Evolutionary conservation across 2,888 invertebrate species (phyloP), one percentile per base, ranked within the genome.

Genomic region (Maniola hyperantus): DNA sequence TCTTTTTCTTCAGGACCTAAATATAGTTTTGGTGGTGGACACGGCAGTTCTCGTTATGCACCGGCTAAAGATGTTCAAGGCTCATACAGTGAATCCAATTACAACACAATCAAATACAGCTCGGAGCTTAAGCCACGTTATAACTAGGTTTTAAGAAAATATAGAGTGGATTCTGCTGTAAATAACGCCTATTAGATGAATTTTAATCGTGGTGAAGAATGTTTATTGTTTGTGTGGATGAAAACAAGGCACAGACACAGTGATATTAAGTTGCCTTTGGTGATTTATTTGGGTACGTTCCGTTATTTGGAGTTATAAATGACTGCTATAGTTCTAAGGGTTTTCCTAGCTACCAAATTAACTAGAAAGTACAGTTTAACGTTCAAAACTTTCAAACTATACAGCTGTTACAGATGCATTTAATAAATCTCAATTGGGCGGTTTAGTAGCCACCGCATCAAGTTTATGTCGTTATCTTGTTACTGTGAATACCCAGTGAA

Each of bases 31-130:
- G 83, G 86, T 36, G 80, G 85, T 39, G 80, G 85, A 42, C 83
- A 83, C 60, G 74, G 79, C 61, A 83, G 82, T 67, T 77, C 84
- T n/a, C 83, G 84, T 36, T 88, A 87, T 71, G 76, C 76, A 15
- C 73, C 85, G 33, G 81, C 87, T 26, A 86, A 87, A 70, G 92
- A 92, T 70, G 73, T 78, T 26, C 86, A 89, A 44, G 89, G 89
- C 6, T 84, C 91, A 15, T 86, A 85, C 72, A 62, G 62, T 53
- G 51, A 62, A 42, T 10, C 39, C 39, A 62, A 15, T 26, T 93
- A 93, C 76, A 91, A 93, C 74, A 93, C 93, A 6, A 93, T 93
- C 64, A 93, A 92, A 76, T 93, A 93, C 76, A 93, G 93, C 76
- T 87, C 88, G 72, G 91, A 89, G 73, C 75, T 93, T 11, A 92